These are phyloP conservation scores for Prionailurus viverrinus DNA, from an alignment of 2,113 vertebrate species.

Conservation along the genomic window DNA sequence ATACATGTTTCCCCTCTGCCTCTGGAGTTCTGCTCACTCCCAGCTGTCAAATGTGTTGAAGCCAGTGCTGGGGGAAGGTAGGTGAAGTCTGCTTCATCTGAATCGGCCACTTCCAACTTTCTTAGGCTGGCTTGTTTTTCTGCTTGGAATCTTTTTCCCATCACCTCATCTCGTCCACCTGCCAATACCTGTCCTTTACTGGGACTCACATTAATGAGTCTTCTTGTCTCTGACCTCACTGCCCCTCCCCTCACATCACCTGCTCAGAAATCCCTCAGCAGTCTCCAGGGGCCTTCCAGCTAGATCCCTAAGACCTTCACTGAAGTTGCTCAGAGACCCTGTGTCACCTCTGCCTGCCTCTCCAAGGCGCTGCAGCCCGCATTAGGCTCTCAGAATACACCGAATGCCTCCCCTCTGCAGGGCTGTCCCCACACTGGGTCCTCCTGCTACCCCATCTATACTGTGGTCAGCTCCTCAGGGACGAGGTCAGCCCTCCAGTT, in stretches of 20 bases:
- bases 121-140: background rate
- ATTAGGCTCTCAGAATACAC: background rate
- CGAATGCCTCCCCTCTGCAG: background rate
- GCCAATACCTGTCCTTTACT: background rate
- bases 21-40: background rate
- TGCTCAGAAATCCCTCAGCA: background rate
- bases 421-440: background rate
- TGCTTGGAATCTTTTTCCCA: background rate
- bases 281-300: background rate
- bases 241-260: background rate
- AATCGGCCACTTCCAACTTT: background rate
- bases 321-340: background rate
- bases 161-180: fast-evolving
- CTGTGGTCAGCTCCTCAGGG: no score
- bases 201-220: no score
- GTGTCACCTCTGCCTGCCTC: background rate
- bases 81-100: background rate
- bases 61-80: background rate
- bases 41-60: background rate
- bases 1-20: fast-evolving
- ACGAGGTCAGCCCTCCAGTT: background rate
- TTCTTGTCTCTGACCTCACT: background rate
- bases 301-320: background rate
- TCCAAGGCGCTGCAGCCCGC: no score
- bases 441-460: background rate